Percentiles rank a stretch among this genome's conserved stretches.
These are phyloP conservation scores for Alaudala cheleensis DNA, from an alignment of 2,113 vertebrate species.

Conservation along the genomic window DNA sequence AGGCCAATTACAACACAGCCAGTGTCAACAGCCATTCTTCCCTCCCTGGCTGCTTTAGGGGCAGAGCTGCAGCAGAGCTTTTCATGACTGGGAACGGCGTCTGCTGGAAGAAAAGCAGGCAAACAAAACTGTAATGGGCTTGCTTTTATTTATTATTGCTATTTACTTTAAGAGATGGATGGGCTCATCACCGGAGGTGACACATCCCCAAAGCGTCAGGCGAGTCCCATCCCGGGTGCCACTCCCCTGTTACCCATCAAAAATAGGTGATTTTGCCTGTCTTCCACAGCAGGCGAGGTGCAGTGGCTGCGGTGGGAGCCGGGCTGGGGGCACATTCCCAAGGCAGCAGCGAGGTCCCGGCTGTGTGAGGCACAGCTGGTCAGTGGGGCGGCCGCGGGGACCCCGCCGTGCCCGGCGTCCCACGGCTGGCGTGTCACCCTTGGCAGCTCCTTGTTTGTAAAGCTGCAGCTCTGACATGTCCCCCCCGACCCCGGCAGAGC, in stretches of 20 bases:
- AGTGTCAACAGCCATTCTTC: not conserved
- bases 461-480: not conserved
- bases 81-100: accelerated
- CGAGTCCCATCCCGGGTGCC: accelerated
- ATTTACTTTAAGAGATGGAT: not conserved
- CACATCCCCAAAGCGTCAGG: accelerated
- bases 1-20: not conserved
- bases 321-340: not conserved
- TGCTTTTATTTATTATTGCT: not conserved
- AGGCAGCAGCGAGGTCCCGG: not conserved
- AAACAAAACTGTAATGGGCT: not conserved
- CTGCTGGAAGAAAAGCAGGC: not conserved
- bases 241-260: not conserved
- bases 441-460: not conserved
- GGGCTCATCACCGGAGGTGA: not conserved
- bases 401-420: accelerated
- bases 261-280: not conserved
- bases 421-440: not conserved
- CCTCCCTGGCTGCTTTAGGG: not conserved
- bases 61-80: not conserved
- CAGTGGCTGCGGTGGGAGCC: not conserved
- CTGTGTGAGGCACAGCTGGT: not conserved
- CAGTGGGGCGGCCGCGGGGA: accelerated
- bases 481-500: not conserved
- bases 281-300: not conserved